These are phyloP conservation scores for Talpa occidentalis DNA, from an alignment of 2,113 vertebrate genomes.

Conservation along the genomic window DNA sequence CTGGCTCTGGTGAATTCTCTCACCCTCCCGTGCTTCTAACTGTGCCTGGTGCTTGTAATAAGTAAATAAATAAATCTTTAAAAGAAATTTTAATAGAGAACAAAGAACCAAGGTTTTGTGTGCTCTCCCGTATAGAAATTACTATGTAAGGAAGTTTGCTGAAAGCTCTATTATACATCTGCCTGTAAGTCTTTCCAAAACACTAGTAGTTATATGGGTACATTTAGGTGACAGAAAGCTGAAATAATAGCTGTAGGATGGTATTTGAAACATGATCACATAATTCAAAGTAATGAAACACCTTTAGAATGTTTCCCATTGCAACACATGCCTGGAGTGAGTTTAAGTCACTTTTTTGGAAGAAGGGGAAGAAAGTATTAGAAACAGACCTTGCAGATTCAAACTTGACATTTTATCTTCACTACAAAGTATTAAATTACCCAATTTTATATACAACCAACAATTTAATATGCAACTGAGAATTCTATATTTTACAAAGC, in stretches of 20 bases:
- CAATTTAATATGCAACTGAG: constrained; percentile 12
- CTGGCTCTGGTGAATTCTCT: too few species aligned
- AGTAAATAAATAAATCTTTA: too few species aligned
- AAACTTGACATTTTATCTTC: not conserved
- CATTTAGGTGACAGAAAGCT: not conserved
- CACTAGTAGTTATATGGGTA: not conserved
- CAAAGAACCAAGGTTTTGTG: not conserved
- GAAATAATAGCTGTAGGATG: not conserved
- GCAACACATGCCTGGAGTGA: not conserved
- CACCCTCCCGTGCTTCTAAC: too few species aligned
- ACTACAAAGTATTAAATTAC: not conserved
- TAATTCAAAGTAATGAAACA: constrained; percentile 9
- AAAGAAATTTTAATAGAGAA: not conserved
- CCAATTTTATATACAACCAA: not conserved
- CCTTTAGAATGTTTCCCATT: not conserved
- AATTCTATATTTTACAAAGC: constrained; percentile 17
- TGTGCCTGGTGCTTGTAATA: too few species aligned
- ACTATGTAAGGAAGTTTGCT: not conserved
- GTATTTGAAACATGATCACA: not conserved
- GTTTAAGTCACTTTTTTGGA: not conserved
- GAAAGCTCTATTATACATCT: not conserved
- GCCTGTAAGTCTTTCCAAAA: not conserved
- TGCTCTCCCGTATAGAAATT: not conserved
- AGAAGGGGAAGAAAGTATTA: not conserved
- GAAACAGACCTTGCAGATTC: not conserved